These are phyloP conservation scores for Plebejus argus DNA, from an alignment of 2,888 invertebrate genomes.

Conservation along the genomic window DNA sequence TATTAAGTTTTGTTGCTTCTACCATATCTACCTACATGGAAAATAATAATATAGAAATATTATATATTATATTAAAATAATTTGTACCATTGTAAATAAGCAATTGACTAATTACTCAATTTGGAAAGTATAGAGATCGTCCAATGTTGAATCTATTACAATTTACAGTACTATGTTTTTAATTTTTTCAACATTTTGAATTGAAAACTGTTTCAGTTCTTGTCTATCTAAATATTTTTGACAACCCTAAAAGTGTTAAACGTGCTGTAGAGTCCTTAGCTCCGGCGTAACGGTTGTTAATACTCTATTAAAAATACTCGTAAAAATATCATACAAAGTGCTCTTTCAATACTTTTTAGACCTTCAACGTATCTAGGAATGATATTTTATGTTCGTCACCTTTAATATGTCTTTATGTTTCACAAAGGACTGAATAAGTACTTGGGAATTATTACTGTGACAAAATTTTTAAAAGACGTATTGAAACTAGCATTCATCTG, in stretches of 20 bases:
- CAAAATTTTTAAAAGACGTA: not conserved
- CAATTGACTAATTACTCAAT: too few relatives aligned
- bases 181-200: too few relatives aligned
- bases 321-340: slow-evolving; percentile 47
- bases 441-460: slow-evolving; percentile 6
- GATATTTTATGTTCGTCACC: slow-evolving; percentile 40
- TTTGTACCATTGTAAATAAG: too few relatives aligned
- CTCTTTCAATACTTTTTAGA: slow-evolving; percentile 42
- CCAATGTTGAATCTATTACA: too few relatives aligned
- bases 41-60: too few relatives aligned
- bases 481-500: not conserved
- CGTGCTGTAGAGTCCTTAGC: slow-evolving; percentile 40
- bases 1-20: too few relatives aligned
- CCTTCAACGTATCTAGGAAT: slow-evolving; percentile 26
- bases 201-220: too few relatives aligned
- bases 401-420: slow-evolving; percentile 34
- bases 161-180: too few relatives aligned
- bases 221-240: slow-evolving; percentile 40
- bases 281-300: slow-evolving; percentile 46
- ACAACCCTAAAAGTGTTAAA: slow-evolving; percentile 46
- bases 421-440: slow-evolving; percentile 19
- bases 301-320: slow-evolving; percentile 46
- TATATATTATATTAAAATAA: too few relatives aligned
- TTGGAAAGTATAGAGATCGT: too few relatives aligned
- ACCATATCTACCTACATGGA: too few relatives aligned